Evolutionary conservation across 2,797 vertebrate genomes (phyloP), one percentile per base, ranked within the genome.

Genomic region (Acanthis flammea): DNA sequence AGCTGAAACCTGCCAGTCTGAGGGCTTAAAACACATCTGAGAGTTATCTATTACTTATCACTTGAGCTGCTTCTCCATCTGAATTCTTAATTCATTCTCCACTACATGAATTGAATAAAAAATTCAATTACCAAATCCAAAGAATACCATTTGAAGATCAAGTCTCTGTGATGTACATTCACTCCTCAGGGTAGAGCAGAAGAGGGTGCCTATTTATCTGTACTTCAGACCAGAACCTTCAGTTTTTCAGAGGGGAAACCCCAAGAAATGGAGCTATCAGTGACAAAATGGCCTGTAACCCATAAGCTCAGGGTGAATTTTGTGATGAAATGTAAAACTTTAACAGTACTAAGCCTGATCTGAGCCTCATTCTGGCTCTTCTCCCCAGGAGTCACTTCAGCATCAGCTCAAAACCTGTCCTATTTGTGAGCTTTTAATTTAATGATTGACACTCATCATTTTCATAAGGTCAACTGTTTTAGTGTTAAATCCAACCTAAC

Each of bases 391-490:
- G 8, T 33, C 61, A 51, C n/a, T 66, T 47, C 74, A 42, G 31
- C 16, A 45, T 24, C 44, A 33, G 23, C 57, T 57, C 65, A 85
- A 74, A 48, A 22, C 27, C 47, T 5, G 2, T 14, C 55, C 19
- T 50, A 4, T 19, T 30, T 86, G 17, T 18, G 24, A 80, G 30
- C 33, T 86, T 76, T 74, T 33, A 39, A 37, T n/a, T 70, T 42
- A 71, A 25, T 5, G 5, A 55, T 0, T 31, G 25, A 60, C 39
- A 25, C 7, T 1, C 42, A 44, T 6, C 24, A 13, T 76, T 58
- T 72, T 39, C 18, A 0, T 60, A 39, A 72, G 21, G n/a, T 45
- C 44, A 70, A 2, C 9, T 0, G 4, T 9, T 28, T 30, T 14
- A 57, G 23, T 35, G 24, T 13, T 66, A 25, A 88, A 71, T 8